A percentile compares a stretch with the other conserved stretches of the same genome.
Evolutionary conservation across 2,113 vertebrate species (phyloP).

Genomic region (Centropus bengalensis): DNA sequence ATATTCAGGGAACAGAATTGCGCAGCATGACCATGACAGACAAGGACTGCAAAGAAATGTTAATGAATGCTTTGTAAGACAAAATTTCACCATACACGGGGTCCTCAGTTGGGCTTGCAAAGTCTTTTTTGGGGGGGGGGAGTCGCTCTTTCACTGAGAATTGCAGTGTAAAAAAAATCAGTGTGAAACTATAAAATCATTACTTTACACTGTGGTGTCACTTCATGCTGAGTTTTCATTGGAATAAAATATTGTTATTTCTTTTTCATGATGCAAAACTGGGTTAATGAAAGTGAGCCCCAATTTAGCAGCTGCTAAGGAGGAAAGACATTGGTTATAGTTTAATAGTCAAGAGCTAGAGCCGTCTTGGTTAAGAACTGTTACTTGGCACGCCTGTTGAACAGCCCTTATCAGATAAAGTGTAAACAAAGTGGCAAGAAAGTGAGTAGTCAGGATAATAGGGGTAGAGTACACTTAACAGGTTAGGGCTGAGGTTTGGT

Average conservation of each 20-base stretch:
- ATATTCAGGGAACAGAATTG: not conserved
- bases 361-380: not conserved
- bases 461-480: not conserved
- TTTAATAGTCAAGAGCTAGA: constrained; percentile 37
- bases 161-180: not conserved
- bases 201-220: accelerated
- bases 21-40: too few species aligned
- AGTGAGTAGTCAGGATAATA: not conserved
- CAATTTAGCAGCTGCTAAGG: not conserved
- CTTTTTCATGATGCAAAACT: not conserved
- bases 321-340: not conserved
- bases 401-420: constrained; percentile 35
- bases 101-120: not conserved
- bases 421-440: constrained; percentile 28
- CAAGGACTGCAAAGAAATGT: not conserved
- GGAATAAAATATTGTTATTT: not conserved
- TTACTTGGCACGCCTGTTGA: not conserved
- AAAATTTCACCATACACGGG: accelerated
- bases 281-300: not conserved
- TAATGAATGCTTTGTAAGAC: not conserved
- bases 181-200: not conserved
- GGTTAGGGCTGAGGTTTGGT: not conserved
- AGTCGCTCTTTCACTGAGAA: not conserved
- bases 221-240: not conserved
- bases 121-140: not conserved